A percentile compares a stretch with the other conserved stretches of the same genome.
phyloP scores from a whole-genome alignment of 64 coral and sea anemone genomes.

The Orbicella faveolata region DNA sequence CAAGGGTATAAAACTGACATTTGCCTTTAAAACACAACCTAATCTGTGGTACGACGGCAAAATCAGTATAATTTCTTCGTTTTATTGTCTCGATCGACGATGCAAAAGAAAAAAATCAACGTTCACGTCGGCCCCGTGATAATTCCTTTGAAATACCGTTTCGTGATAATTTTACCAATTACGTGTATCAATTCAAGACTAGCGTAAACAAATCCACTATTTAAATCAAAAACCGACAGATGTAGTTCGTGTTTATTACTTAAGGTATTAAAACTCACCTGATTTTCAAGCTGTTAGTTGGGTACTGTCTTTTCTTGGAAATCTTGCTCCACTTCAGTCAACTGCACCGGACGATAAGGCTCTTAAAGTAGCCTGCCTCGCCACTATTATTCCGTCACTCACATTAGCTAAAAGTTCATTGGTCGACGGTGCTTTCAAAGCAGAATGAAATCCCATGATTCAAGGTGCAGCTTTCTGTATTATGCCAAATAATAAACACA shows the following conservation, averaged over 20 bases:
- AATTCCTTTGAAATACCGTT: too few relatives aligned
- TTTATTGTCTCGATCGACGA: too few relatives aligned
- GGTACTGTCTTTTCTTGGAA: background rate
- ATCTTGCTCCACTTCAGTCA: background rate
- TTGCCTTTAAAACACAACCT: too few relatives aligned
- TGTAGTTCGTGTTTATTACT: background rate
- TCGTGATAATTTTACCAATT: too few relatives aligned
- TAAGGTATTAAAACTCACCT: background rate
- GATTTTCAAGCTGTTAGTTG: background rate
- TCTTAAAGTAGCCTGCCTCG: background rate
- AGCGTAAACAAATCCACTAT: background rate
- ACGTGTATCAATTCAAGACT: background rate
- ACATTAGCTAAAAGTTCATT: background rate
- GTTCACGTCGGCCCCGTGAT: too few relatives aligned
- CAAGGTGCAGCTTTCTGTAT: background rate
- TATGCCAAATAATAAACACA: background rate
- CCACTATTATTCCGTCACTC: background rate
- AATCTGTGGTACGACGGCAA: too few relatives aligned
- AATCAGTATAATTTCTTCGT: too few relatives aligned
- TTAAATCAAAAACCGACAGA: background rate
- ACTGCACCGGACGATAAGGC: background rate
- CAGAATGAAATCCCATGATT: background rate
- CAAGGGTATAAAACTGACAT: too few relatives aligned
- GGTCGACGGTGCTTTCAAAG: slow-evolving; percentile 12
- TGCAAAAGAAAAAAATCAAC: too few relatives aligned